These are phyloP conservation scores for Drosophila simulans DNA, from an alignment of 1,140 invertebrate genomes.

Conservation along the genomic window DNA sequence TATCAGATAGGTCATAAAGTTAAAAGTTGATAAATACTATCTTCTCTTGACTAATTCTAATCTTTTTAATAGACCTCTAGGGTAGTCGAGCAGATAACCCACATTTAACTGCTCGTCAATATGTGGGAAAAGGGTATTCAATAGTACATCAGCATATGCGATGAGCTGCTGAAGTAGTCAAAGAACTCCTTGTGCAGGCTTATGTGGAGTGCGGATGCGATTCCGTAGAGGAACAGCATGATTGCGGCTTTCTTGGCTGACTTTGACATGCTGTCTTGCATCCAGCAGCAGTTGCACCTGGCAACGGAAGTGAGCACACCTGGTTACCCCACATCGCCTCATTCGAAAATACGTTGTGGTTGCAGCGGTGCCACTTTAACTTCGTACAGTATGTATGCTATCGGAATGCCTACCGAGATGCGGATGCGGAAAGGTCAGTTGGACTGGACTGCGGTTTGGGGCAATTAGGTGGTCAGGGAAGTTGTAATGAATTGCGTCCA, in stretches of 20 bases:
- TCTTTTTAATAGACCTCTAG: too few relatives aligned
- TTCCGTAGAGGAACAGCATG: constrained; percentile 31
- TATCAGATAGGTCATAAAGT: not conserved
- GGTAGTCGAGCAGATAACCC: too few relatives aligned
- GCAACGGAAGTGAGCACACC: constrained; percentile 40
- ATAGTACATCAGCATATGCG: not conserved
- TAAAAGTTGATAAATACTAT: not conserved
- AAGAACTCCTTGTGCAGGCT: constrained; percentile 7
- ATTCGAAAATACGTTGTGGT: constrained; percentile 9
- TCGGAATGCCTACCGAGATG: not conserved
- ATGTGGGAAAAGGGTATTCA: not conserved
- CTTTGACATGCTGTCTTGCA: constrained; percentile 57
- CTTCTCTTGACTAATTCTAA: too few relatives aligned
- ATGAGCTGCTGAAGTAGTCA: not conserved
- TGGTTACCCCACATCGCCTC: constrained; percentile 1
- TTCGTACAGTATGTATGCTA: not conserved
- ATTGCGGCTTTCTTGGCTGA: constrained; percentile 63
- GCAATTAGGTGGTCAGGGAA: not conserved
- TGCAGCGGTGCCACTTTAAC: constrained; percentile 16
- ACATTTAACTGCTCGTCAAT: too few relatives aligned
- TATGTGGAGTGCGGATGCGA: not conserved
- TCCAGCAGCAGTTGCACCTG: constrained; percentile 38
- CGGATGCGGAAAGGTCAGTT: not conserved
- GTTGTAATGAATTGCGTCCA: not conserved
- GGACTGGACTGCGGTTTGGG: not conserved